Base-by-base conservation (phyloP, 2,888 invertebrate genomes). In the Sceliomorpha sp. region DNA sequence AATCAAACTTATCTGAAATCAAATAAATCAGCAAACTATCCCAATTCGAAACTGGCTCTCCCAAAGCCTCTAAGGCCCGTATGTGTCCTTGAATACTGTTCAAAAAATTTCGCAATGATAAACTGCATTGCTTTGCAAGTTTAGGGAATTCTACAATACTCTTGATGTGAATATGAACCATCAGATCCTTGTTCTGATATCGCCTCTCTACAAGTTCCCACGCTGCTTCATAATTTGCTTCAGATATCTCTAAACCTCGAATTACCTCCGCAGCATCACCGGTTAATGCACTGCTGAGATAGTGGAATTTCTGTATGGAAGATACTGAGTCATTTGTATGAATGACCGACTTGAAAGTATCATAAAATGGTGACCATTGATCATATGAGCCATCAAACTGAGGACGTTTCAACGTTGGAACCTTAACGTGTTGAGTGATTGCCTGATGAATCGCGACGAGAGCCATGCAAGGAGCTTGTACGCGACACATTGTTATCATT, bases 1-100 rank as follows among this genome's bases (percentile, higher is more conserved):
- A 29, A 39, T 79, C 76, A 27, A 79, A 58, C 39, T 79, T 78
- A 7, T 47, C 50, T 5, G 59, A 51, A n/a, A 74, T 53, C n/a
- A 79, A 37, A 31, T 73, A 72, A 17, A 75, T 64, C n/a, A 77
- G 24, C 7, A 76, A 24, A 6, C 68, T 66, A 42, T 77, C 72
- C 76, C 78, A 77, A 17, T 56, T 14, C 1, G 75, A 68, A 29
- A 70, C 62, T 7, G 73, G 72, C 50, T 70, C 55, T 7, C 66
- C 63, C 9, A 78, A 47, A n/a, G 73, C 50, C 32, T 70, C 47
- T 24, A 76, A 56, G 1, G 75, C 68, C 2, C 60, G 62, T 8
- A 72, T 47, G 17, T 74, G 72, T 5, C 68, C 64, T 47, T 72
- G 47, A 2, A 71, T 37, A 14, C 50, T 10, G 14, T 70, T 66